Evolutionary conservation across 2,797 vertebrate genomes (phyloP).

Genomic region (Serranus cabrilla): DNA sequence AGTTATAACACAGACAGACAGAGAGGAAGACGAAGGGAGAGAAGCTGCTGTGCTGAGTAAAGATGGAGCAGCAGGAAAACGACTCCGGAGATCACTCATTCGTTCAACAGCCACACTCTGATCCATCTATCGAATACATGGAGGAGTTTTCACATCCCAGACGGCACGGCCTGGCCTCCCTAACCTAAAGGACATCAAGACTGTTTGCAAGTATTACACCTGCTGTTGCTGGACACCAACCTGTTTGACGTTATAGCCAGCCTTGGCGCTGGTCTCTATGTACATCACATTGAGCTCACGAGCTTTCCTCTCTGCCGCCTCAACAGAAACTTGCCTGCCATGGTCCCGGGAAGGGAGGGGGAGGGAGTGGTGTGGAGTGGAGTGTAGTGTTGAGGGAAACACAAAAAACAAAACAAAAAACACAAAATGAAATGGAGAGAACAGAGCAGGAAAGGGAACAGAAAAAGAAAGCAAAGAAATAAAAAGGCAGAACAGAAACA

Average conservation of each 20-base stretch:
- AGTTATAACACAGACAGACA: slow-evolving; percentile 62
- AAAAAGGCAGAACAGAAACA: slow-evolving; percentile 61
- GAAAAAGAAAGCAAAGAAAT: slow-evolving; percentile 53
- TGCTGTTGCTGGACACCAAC: slow-evolving; percentile 79
- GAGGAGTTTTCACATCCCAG: slow-evolving; percentile 20
- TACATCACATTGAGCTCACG: slow-evolving; percentile 90
- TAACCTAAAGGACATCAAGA: slow-evolving; percentile 38
- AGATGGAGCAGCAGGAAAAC: slow-evolving; percentile 63
- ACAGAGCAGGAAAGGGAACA: slow-evolving; percentile 59
- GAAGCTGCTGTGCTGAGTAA: slow-evolving; percentile 62
- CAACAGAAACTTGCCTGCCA: slow-evolving; percentile 90
- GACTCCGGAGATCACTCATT: slow-evolving; percentile 51
- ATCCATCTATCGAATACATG: slow-evolving; percentile 49
- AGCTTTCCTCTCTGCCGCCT: slow-evolving; percentile 90
- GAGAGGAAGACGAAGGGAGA: slow-evolving; percentile 62
- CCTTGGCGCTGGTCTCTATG: slow-evolving; percentile 91
- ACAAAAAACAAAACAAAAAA: slow-evolving; percentile 56
- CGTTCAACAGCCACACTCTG: slow-evolving; percentile 48
- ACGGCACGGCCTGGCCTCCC: slow-evolving; percentile 27
- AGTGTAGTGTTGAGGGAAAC: slow-evolving; percentile 71
- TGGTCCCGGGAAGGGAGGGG: slow-evolving; percentile 71
- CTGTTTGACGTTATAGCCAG: slow-evolving; percentile 89
- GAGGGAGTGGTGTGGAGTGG: slow-evolving; percentile 53
- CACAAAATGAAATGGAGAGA: slow-evolving; percentile 72
- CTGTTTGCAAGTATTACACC: slow-evolving; percentile 35